Evolutionary conservation across 2,797 vertebrate genomes (phyloP).

Genomic region (Molossus molossus): DNA sequence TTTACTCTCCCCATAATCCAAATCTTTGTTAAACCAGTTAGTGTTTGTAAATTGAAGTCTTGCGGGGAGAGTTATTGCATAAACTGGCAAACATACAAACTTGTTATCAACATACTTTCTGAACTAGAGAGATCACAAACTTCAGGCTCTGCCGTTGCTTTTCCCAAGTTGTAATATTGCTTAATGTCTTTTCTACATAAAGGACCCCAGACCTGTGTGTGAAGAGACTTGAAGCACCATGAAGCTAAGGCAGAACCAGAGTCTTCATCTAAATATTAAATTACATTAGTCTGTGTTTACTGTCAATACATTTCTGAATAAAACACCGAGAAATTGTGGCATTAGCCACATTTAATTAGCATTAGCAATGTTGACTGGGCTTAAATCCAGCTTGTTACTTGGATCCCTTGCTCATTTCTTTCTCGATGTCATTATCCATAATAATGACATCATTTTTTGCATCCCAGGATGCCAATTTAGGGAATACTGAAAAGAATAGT

Average conservation of each 20-base stretch:
- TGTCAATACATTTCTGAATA: not conserved
- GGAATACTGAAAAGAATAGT: not conserved
- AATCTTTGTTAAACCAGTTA: slow-evolving; percentile 35
- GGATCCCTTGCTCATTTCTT: not conserved
- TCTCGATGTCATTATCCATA: not conserved
- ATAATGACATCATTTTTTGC: not conserved
- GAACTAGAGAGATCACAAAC: not conserved
- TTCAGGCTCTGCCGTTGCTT: not conserved
- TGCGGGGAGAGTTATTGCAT: not conserved
- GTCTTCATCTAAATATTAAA: not conserved
- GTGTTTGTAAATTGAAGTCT: not conserved
- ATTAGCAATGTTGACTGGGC: not conserved
- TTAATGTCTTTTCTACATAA: not conserved
- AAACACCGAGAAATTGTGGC: not conserved
- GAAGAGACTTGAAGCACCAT: not conserved
- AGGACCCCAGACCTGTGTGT: not conserved
- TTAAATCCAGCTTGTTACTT: not conserved
- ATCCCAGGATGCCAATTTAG: not conserved
- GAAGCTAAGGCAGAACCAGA: not conserved
- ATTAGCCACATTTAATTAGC: not conserved
- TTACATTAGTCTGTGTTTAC: not conserved
- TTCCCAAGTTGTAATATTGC: not conserved
- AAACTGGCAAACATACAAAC: not conserved
- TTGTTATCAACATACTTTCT: not conserved
- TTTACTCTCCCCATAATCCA: not conserved